Base-by-base conservation (phyloP, 2,113 vertebrate species). In the Triplophysa rosa region DNA sequence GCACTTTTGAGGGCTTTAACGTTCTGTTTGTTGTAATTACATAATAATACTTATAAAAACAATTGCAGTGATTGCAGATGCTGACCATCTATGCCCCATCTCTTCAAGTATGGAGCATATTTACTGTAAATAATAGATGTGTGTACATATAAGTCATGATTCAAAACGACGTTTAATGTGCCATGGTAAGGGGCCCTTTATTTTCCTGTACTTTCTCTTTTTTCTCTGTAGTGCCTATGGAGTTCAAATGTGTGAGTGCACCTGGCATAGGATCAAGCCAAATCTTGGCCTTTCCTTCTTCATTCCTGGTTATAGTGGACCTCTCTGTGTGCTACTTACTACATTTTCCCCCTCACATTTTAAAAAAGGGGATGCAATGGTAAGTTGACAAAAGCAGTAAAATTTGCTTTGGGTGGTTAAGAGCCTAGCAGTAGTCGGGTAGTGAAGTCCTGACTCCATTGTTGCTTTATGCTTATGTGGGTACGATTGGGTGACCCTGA, bases 231-330 rank as follows among this genome's bases (percentile, higher is more conserved):
- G 29, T 59, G 19, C 56, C 13, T 19, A 13, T 73, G 54, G 42
- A 76, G 62, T 37, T 80, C n/a, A 65, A 58, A 78, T 65, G 45
- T 74, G 68, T 56, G 67, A 64, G 71, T 77, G 65, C 17, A 61
- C 42, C 42, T 81, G 75, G 83, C 79, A 63, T 45, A 26, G 33
- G 59, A 81, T 76, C 83, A 81, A 81, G n/a, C 58, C 58, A 81
- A 78, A 81, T 75, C 16, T 24, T 84, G 47, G 45, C 68, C 74
- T 64, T 45, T 40, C 13, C 64, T 40, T 64, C 70, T 45, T 81
- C 54, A 58, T 77, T 78, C 63, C 56, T 45, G 58, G 61, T n/a
- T 58, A 77, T 68, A 73, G 74, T 81, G 54, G 26, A 67, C 49
- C 40, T 71, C 71, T 68, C 73, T 67, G 26, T 45, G 59, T 64